These are phyloP conservation scores for Platycercus adscitus DNA, from an alignment of 2,113 vertebrate genomes.

Conservation along the genomic window DNA sequence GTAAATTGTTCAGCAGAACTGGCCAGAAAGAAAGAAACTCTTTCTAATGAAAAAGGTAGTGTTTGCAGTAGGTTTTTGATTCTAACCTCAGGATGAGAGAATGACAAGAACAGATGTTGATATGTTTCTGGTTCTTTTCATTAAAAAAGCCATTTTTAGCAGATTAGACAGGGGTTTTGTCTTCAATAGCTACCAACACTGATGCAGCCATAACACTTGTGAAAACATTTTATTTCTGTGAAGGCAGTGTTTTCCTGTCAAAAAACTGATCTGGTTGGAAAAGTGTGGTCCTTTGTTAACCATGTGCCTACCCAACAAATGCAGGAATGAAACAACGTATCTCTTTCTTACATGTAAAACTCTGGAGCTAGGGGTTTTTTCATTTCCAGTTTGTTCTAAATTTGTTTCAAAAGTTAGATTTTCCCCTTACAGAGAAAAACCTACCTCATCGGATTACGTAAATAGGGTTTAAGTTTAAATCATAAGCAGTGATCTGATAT, in stretches of 20 bases:
- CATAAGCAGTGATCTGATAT: background rate
- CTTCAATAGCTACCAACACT: background rate
- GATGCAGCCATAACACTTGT: background rate
- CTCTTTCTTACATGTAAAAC: background rate
- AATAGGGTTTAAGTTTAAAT: background rate
- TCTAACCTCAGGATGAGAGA: background rate
- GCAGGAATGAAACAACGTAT: background rate
- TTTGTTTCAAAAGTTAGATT: background rate
- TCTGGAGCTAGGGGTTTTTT: background rate
- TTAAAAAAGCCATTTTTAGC: background rate
- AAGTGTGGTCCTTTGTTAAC: background rate
- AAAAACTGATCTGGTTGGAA: background rate
- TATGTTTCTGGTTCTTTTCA: background rate
- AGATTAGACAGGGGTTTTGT: background rate
- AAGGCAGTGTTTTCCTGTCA: background rate
- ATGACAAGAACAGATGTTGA: background rate
- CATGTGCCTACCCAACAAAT: background rate
- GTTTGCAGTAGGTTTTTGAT: background rate
- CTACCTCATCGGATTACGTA: background rate
- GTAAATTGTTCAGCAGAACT: background rate
- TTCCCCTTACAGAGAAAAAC: background rate
- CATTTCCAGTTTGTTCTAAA: background rate
- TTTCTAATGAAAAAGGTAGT: background rate
- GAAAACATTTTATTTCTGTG: background rate
- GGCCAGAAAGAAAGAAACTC: background rate